Conservation (phyloP, 2,888 invertebrate genomes). For the Stenichneumon culpator region DNA sequence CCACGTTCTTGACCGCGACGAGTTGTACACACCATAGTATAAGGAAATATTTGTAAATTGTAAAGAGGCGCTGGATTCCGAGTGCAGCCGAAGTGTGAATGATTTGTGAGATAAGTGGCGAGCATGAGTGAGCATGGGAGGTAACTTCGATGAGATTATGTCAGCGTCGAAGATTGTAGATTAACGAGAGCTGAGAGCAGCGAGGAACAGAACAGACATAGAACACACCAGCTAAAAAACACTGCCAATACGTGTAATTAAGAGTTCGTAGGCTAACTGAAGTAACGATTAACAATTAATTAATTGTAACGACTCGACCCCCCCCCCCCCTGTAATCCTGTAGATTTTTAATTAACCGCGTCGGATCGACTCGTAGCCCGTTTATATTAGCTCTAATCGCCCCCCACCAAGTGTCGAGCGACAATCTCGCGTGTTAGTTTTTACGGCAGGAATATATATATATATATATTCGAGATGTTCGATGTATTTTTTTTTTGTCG, state of each 20-base stretch:
- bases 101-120: slow-evolving; percentile 38
- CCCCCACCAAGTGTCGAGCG: slow-evolving; percentile 17
- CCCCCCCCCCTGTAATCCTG: slow-evolving; percentile 71
- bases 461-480: slow-evolving; percentile 45
- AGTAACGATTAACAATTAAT: slow-evolving; percentile 72
- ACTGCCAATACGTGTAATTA: slow-evolving; percentile 85
- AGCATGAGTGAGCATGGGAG: slow-evolving; percentile 12
- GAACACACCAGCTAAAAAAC: slow-evolving; percentile 84
- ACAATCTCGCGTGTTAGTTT: slow-evolving; percentile 51
- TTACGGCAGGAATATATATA: slow-evolving; percentile 52
- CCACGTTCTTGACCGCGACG: slow-evolving; percentile 64
- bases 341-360: slow-evolving; percentile 76
- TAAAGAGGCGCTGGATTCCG: slow-evolving; percentile 51
- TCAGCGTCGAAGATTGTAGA: slow-evolving; percentile 65
- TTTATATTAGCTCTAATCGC: slow-evolving; percentile 59
- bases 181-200: slow-evolving; percentile 43
- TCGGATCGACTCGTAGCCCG: slow-evolving; percentile 63
- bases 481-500: slow-evolving; percentile 50
- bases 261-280: slow-evolving; percentile 73
- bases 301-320: slow-evolving; percentile 73
- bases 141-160: slow-evolving; percentile 62
- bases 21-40: slow-evolving; percentile 77
- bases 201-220: slow-evolving; percentile 60
- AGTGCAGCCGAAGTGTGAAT: slow-evolving; percentile 57
- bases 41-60: slow-evolving; percentile 79